Evolutionary conservation across 2,113 vertebrate species (phyloP), one percentile per base, ranked within the genome.

Genomic region (Balaeniceps rex): DNA sequence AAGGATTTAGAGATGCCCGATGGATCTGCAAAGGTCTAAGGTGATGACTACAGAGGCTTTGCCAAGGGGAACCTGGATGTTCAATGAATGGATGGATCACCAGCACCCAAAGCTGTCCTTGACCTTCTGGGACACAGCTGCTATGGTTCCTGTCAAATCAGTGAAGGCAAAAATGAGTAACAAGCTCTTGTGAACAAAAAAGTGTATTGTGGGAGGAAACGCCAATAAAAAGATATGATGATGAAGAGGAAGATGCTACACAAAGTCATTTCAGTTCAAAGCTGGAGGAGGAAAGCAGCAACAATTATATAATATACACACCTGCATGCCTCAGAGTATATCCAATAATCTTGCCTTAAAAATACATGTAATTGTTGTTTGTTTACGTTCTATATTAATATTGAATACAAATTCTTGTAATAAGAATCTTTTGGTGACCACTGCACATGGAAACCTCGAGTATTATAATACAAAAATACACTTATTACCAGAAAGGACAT

Each of bases 131-230:
- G 65, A 6, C 33, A n/a, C 42, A 52, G 34, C 29, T 47, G 7
- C 51, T 61, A 28, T 19, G 14, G 6, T 13, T 77, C 60, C 40
- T 70, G 36, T 15, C 47, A 55, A 29, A 47, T 13, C 7, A 24
- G 6, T 7, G 44, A 79, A 38, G 1, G 34, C 9, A 55, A 42
- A 60, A 63, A 42, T 33, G 29, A 44, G 0, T 4, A 51, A 68
- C 38, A 49, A 44, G 4, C 8, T 86, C 26, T 52, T 15, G 18
- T 64, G 61, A 40, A 60, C 13, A 40, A 75, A 83, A 60, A 5
- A 2, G 1, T 36, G 18, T 12, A 3, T 19, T n/a, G 12, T 22
- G 17, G n/a, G 28, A 85, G 38, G 21, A 46, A 76, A 9, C 0
- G 0, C 7, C 22, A 49, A 25, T 23, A 19, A 34, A 75, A 55